Evolutionary conservation across 2,888 invertebrate species (phyloP).

Genomic region (Nebria brevicollis): DNA sequence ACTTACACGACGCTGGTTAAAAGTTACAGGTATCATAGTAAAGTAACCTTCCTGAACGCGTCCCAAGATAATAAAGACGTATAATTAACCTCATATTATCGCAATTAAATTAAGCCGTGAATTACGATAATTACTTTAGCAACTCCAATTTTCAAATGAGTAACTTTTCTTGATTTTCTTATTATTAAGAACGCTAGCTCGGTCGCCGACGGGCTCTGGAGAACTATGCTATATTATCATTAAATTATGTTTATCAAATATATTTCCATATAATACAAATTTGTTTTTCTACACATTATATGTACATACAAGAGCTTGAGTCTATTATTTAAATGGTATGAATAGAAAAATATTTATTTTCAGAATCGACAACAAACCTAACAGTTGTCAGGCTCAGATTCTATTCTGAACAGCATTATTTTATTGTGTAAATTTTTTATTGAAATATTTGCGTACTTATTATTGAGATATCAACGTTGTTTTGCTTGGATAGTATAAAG

Average conservation of each 20-base stretch:
- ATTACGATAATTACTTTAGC: constrained; percentile 52
- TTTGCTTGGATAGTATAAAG: too few species aligned
- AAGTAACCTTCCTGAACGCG: constrained; percentile 51
- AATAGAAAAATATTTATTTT: too few species aligned
- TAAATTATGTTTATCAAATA: neutral
- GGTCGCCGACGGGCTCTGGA: constrained; percentile 5
- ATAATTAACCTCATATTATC: constrained; percentile 56
- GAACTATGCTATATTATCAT: neutral
- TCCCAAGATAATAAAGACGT: constrained; percentile 53
- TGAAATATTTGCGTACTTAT: too few species aligned
- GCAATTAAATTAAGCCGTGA: constrained; percentile 52
- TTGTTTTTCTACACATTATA: too few species aligned
- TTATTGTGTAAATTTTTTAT: neutral
- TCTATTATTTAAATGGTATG: too few species aligned
- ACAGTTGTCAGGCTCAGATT: neutral
- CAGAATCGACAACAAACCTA: too few species aligned
- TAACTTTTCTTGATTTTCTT: constrained; percentile 49
- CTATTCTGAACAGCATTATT: neutral
- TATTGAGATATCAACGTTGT: too few species aligned
- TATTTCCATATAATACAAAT: neutral
- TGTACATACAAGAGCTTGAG: too few species aligned
- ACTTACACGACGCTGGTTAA: constrained; percentile 35
- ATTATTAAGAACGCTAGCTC: constrained; percentile 34
- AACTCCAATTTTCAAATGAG: constrained; percentile 50
- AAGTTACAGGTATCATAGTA: constrained; percentile 51